phyloP scores from a whole-genome alignment of 92 coral and sea anemone genomes.

The Zoanthus solanderi region DNA sequence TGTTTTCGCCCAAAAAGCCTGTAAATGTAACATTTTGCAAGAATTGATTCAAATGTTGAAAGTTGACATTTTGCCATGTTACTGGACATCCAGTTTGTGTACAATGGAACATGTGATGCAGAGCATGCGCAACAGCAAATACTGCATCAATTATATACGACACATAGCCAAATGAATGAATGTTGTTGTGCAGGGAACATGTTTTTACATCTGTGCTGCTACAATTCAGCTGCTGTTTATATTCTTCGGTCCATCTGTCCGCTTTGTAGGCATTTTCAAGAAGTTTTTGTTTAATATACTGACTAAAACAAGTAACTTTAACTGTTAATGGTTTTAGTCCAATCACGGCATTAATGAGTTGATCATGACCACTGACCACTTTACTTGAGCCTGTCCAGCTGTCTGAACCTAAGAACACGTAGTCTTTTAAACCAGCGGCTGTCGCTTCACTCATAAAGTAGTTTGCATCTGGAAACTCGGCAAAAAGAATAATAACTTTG shows the following conservation, averaged over 20 bases:
- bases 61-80: slow-evolving; percentile 26
- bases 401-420: slow-evolving; percentile 75
- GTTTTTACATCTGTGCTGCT: background rate
- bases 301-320: slow-evolving; percentile 44
- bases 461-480: slow-evolving; percentile 76
- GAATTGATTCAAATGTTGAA: slow-evolving; percentile 55
- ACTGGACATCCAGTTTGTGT: slow-evolving; percentile 44
- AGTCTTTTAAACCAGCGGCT: slow-evolving; percentile 51
- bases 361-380: slow-evolving; percentile 54
- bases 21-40: slow-evolving; percentile 61
- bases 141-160: slow-evolving; percentile 83
- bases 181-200: slow-evolving; percentile 41
- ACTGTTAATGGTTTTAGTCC: slow-evolving; percentile 60
- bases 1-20: slow-evolving; percentile 50
- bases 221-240: slow-evolving; percentile 41
- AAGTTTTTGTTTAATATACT: slow-evolving; percentile 25
- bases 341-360: slow-evolving; percentile 63
- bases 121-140: slow-evolving; percentile 74
- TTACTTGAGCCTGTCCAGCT: slow-evolving; percentile 79
- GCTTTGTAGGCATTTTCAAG: background rate
- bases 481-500: slow-evolving; percentile 65
- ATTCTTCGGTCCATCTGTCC: slow-evolving; percentile 61
- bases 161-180: slow-evolving; percentile 71
- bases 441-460: slow-evolving; percentile 74
- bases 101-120: slow-evolving; percentile 78